Percentiles rank a stretch among this genome's conserved stretches.
Evolutionary conservation across 1,140 invertebrate genomes (phyloP).

Genomic region (Drosophila rufa): DNA sequence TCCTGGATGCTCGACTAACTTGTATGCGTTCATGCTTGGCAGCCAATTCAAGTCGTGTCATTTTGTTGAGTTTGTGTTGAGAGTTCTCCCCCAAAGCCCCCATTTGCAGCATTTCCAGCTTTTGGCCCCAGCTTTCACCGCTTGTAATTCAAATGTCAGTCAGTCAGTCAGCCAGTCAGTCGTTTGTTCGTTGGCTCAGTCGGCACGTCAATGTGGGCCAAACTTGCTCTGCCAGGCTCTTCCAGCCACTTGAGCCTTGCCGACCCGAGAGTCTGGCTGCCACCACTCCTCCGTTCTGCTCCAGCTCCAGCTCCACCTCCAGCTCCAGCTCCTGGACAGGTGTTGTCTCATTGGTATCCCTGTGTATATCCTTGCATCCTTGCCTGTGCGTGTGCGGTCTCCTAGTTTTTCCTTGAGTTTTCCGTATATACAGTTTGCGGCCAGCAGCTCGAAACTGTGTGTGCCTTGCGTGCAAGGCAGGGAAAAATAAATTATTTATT

Average conservation of each 20-base stretch:
- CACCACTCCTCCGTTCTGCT: background rate
- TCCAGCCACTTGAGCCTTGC: constrained; percentile 48
- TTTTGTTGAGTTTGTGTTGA: constrained; percentile 81
- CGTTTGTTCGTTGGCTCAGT: constrained; percentile 46
- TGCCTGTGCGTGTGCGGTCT: constrained; percentile 40
- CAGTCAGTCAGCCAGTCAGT: constrained; percentile 50
- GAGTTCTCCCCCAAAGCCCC: constrained; percentile 42
- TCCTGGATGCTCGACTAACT: constrained; percentile 59
- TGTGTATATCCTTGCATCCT: constrained; percentile 19
- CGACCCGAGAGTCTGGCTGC: constrained; percentile 14
- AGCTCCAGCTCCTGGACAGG: constrained; percentile 51
- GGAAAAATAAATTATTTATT: constrained; percentile 60
- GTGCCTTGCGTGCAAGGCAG: constrained; percentile 45
- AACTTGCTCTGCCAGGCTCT: constrained; percentile 58
- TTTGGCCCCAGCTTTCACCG: constrained; percentile 23
- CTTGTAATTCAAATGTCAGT: constrained; percentile 76
- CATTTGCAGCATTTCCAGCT: background rate
- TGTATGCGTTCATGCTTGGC: constrained; percentile 81
- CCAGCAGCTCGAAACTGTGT: constrained; percentile 27
- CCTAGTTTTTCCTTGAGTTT: constrained; percentile 30
- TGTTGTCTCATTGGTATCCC: constrained; percentile 65
- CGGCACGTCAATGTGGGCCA: constrained; percentile 64
- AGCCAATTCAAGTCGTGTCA: constrained; percentile 82
- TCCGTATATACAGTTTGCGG: constrained; percentile 38
- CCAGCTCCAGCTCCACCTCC: background rate